Evolutionary conservation across 2,888 invertebrate genomes (phyloP).

Genomic region (Phasia obesa): DNA sequence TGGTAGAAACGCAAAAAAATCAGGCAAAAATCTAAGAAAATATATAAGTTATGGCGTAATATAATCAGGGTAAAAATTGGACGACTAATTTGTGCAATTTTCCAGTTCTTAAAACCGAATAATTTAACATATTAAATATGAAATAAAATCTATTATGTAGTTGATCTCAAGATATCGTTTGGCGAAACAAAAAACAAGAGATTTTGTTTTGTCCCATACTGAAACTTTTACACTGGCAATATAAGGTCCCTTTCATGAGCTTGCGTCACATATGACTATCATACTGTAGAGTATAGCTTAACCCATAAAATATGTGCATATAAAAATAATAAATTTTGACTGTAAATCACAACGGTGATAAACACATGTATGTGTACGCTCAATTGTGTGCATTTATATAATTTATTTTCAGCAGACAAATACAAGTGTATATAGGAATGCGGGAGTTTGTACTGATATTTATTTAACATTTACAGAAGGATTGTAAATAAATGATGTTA

Average conservation of each 20-base stretch:
- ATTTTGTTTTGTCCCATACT: too few relatives aligned
- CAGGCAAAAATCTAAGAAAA: too few relatives aligned
- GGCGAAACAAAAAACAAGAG: too few relatives aligned
- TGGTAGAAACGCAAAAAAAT: too few relatives aligned
- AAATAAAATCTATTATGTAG: too few relatives aligned
- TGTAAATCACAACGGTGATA: slow-evolving; percentile 61
- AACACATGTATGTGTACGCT: slow-evolving; percentile 19
- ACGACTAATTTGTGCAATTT: too few relatives aligned
- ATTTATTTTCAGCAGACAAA: slow-evolving; percentile 24
- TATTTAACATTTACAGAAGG: slow-evolving; percentile 34
- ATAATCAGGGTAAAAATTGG: too few relatives aligned
- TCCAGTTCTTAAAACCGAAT: too few relatives aligned
- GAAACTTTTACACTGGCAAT: too few relatives aligned
- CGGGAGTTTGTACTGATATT: background rate
- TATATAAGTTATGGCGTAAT: too few relatives aligned
- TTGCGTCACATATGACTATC: background rate
- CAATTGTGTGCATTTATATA: slow-evolving; percentile 15
- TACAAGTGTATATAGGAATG: background rate
- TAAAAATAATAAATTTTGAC: slow-evolving; percentile 65
- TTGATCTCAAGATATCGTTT: too few relatives aligned
- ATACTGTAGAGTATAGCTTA: slow-evolving; percentile 26
- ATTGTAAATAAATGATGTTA: slow-evolving; percentile 45
- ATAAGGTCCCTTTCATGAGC: background rate
- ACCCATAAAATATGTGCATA: slow-evolving; percentile 46
- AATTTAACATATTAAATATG: too few relatives aligned